Percentiles rank a stretch among this genome's conserved stretches.
These are phyloP conservation scores for Vulpes lagopus DNA, from an alignment of 2,113 vertebrate genomes.

Conservation along the genomic window DNA sequence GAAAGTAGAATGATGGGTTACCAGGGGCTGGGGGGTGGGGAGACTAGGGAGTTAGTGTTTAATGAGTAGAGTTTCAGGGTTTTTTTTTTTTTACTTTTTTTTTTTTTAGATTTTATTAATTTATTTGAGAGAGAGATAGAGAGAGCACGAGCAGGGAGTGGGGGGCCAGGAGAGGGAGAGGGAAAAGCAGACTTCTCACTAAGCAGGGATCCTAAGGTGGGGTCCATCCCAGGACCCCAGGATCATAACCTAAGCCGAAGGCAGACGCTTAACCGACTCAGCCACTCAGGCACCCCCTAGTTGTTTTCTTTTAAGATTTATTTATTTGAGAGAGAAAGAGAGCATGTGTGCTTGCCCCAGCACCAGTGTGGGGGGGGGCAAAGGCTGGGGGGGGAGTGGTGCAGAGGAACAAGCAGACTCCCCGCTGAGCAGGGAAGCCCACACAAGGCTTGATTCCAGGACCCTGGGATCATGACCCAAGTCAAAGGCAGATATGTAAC, in stretches of 20 bases:
- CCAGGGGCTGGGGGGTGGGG: not conserved
- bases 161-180: too few species aligned
- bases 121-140: too few species aligned
- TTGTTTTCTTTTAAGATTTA: not conserved
- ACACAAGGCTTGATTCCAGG: rapidly evolving
- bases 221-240: too few species aligned
- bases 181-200: too few species aligned
- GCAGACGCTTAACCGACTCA: too few species aligned
- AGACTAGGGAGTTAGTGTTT: not conserved
- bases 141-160: too few species aligned
- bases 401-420: not conserved
- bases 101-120: too few species aligned
- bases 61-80: not conserved
- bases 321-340: not conserved
- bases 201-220: too few species aligned
- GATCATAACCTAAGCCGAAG: too few species aligned
- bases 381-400: too few species aligned
- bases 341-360: not conserved
- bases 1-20: not conserved
- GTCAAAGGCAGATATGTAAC: not conserved
- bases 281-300: too few species aligned
- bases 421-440: not conserved
- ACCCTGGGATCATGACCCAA: not conserved
- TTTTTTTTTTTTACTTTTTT: too few species aligned
- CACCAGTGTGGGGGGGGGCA: not conserved